Evolutionary conservation across 2,113 vertebrate genomes (phyloP), one percentile per base, ranked within the genome.

Genomic region (Hystrix cristata): DNA sequence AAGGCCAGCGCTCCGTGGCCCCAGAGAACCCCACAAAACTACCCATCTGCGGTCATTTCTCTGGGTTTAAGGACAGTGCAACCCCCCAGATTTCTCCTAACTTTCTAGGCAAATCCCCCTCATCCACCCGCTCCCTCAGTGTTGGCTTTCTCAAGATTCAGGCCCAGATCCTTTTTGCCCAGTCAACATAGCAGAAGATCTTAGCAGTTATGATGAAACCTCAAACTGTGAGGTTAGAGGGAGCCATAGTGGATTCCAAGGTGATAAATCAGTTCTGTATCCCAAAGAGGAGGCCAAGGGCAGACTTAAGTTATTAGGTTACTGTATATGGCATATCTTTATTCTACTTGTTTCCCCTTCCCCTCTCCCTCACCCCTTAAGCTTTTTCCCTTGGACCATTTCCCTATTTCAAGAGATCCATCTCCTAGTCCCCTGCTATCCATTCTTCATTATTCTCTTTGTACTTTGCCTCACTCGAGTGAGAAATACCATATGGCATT

Each of bases 41-140:
- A 0, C 19, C 81, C 65, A 60, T 34, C n/a, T 31, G 29, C 4
- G 21, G 38, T 53, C 86, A 57, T 64, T 57, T 87, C 60, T 78
- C 34, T 55, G 83, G 25, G 31, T 16, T 90, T 88, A 14, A 21
- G 10, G 80, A 65, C 25, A 21, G 6, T 23, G 53, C 78, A 59
- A 60, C 79, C 43, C 43, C 29, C 15, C 69, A 46, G 27, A 62
- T 91, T 87, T 53, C 34, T 34, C 21, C 57, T 48, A 51, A 25
- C 55, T 65, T 91, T 72, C 84, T 23, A 76, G n/a, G 21, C 43
- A 51, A 25, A 23, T 78, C 5, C 21, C n/a, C 48, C 55, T 46
- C 13, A 62, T 53, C 86, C n/a, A 10, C 3, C 9, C 0, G 0
- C 14, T 71, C 29, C 76, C 53, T 46, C 18, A 8, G 5, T 34